Base-by-base conservation (phyloP, 2,888 invertebrate species). In the Heliconius ethilla region DNA sequence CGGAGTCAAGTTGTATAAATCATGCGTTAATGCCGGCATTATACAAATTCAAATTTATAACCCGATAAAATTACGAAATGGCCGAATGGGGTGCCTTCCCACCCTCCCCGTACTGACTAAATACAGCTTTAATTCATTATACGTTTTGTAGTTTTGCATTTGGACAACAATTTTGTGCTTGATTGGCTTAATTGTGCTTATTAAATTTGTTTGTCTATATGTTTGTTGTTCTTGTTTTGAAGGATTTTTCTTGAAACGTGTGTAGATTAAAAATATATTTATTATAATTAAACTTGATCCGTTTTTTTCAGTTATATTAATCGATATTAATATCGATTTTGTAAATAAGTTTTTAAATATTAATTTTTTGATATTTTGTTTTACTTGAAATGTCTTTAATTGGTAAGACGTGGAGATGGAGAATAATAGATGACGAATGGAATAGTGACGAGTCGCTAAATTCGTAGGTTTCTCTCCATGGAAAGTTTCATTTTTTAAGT, bases 21-120 rank as follows among this genome's bases (percentile, higher is more conserved):
- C 94, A 94, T 93, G 88, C 91, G 92, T 93, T 94, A 94, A 94
- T 94, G 93, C 94, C 88, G 82, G 86, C 92, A 94, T 94, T 94
- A 94, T 94, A 94, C 94, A 94, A 94, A 94, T 94, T 94, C 93
- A 94, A 94, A 95, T 95, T 95, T 95, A 95, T 95, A 94, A 92
- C 94, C 92, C 94, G 94, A 94, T 94, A 94, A 94, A 94, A 94
- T 94, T 94, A 94, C 93, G 89, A 89, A 92, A 90, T 90, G 92
- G 89, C 89, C 90, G 88, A 87, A 86, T 62, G 88, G 89, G 89
- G 90, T 87, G 89, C 82, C 84, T 87, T 25, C 63, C 63, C 27
- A 13, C 85, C 86, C 82, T 81, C 80, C 81, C 81, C 75, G 45
- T 75, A 83, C 87, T 83, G 89, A 89, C 90, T 90, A 90, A 91